phyloP scores from a whole-genome alignment of 2,113 vertebrate species.

The Cyprinodon tularosa region DNA sequence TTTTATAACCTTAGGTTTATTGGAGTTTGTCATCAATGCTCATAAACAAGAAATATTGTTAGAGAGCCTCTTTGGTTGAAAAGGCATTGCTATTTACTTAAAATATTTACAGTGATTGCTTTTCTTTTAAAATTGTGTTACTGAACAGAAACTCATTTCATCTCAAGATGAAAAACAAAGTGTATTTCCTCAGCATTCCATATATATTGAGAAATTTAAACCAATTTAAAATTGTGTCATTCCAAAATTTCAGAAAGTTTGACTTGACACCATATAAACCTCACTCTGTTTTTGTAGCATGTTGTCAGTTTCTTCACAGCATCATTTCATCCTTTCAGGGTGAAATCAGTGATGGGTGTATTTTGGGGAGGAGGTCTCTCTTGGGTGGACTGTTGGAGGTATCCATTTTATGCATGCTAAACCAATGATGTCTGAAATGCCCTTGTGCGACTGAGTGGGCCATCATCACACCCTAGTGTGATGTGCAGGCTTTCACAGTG shows the following conservation, averaged over 20 bases:
- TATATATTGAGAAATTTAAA: background rate
- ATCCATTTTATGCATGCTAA: constrained; percentile 50
- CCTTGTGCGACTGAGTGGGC: constrained; percentile 59
- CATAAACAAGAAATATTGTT: background rate
- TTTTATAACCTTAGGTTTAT: background rate
- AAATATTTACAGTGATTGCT: background rate
- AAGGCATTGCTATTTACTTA: background rate
- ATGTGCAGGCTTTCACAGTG: constrained; percentile 64
- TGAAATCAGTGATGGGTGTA: background rate
- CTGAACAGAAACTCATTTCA: background rate
- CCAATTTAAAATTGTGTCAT: background rate
- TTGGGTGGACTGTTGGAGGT: constrained; percentile 1
- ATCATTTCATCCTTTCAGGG: background rate
- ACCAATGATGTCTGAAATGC: constrained; percentile 50
- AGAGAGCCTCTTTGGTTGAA: background rate
- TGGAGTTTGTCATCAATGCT: background rate
- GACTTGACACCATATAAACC: background rate
- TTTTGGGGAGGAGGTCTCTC: background rate
- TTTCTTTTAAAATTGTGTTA: background rate
- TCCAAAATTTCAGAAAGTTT: background rate
- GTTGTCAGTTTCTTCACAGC: constrained; percentile 17
- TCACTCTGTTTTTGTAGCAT: background rate
- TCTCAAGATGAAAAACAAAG: background rate
- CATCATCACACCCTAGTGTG: constrained; percentile 56
- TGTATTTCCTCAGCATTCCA: background rate